phyloP scores from a whole-genome alignment of 2,113 vertebrate genomes.

The Vulpes vulpes region DNA sequence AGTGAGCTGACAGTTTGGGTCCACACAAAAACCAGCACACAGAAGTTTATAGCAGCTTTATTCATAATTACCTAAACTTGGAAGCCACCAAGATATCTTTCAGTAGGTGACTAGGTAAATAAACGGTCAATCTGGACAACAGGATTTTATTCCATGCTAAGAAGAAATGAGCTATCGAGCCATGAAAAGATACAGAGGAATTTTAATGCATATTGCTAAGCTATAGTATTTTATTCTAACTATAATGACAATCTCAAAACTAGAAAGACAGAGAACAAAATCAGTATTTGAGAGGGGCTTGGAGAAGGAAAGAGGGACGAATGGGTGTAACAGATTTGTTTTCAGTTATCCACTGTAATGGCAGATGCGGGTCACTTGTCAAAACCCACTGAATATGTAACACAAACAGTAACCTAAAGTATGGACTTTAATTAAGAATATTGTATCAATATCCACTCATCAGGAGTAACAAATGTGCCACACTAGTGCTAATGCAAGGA shows the following conservation, averaged over 20 bases:
- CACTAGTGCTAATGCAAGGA: background rate
- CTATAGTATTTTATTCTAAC: background rate
- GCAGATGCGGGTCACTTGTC: background rate
- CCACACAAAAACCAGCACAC: background rate
- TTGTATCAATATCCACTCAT: too few relatives aligned
- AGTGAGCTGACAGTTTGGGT: background rate
- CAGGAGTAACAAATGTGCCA: background rate
- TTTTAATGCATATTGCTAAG: background rate
- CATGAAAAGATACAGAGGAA: background rate
- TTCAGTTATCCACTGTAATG: background rate
- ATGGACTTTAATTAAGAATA: background rate
- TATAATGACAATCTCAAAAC: background rate
- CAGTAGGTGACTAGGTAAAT: background rate
- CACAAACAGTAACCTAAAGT: background rate
- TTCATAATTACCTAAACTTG: background rate
- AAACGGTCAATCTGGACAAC: background rate
- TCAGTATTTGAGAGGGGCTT: background rate
- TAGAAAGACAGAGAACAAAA: background rate
- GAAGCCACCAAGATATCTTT: background rate
- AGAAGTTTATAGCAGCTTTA: background rate
- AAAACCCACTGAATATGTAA: background rate
- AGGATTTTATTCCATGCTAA: background rate
- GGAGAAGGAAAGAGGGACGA: too few relatives aligned
- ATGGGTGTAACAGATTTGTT: background rate
- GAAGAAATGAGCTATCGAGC: background rate